These are phyloP conservation scores for Vandiemenella viatica DNA, from an alignment of 2,888 invertebrate species.

Conservation along the genomic window DNA sequence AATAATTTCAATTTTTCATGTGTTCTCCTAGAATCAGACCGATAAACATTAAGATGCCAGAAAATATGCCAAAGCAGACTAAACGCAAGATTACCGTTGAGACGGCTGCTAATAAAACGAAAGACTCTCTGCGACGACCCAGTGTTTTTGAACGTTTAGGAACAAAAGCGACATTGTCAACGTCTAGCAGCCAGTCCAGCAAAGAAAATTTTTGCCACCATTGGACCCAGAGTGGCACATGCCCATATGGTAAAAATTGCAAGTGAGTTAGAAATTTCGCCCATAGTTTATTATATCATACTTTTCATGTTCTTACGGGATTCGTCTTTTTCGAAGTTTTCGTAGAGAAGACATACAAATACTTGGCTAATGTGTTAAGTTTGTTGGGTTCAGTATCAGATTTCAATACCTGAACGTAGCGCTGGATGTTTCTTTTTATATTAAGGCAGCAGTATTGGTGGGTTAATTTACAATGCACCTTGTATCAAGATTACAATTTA, in stretches of 20 bases:
- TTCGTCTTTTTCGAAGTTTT: too few relatives aligned
- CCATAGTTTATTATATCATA: not conserved
- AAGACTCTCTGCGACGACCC: conserved; percentile 40
- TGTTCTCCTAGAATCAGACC: too few relatives aligned
- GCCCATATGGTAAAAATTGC: conserved; percentile 62
- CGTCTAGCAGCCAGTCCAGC: conserved; percentile 25
- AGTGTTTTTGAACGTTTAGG: conserved; percentile 74
- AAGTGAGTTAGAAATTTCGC: conserved; percentile 34
- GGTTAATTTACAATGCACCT: too few relatives aligned
- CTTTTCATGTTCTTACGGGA: too few relatives aligned
- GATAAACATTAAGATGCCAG: conserved; percentile 14
- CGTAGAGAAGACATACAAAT: too few relatives aligned
- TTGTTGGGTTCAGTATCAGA: too few relatives aligned
- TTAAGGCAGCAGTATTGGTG: too few relatives aligned
- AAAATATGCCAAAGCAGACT: conserved; percentile 50
- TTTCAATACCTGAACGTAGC: too few relatives aligned
- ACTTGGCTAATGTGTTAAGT: too few relatives aligned
- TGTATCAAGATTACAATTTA: too few relatives aligned
- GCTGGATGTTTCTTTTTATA: too few relatives aligned
- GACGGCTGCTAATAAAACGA: conserved; percentile 50
- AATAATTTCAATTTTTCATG: too few relatives aligned
- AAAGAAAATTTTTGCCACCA: conserved; percentile 50
- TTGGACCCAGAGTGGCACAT: conserved; percentile 62
- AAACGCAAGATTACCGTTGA: conserved; percentile 65
- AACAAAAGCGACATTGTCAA: conserved; percentile 43